Evolutionary conservation across 92 coral and sea anemone genomes (phyloP).

Genomic region (Porites evermanni): DNA sequence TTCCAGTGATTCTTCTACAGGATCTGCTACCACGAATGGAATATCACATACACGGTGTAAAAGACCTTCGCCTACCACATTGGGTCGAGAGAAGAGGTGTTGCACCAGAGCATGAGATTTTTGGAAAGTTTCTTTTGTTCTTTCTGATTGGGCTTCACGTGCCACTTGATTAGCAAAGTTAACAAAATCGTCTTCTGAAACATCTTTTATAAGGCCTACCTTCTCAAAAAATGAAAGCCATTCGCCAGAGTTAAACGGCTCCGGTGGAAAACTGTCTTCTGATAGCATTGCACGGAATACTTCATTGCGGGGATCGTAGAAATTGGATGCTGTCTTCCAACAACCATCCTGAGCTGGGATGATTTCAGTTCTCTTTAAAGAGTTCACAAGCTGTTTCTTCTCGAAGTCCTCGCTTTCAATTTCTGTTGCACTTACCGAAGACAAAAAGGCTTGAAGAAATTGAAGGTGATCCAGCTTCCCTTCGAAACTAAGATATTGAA

Average conservation of each 20-base stretch:
- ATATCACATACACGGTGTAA: slow-evolving; percentile 43
- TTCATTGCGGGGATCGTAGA: slow-evolving; percentile 51
- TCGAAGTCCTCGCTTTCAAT: background rate
- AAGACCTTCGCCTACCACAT: slow-evolving; percentile 30
- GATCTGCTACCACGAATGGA: slow-evolving; percentile 51
- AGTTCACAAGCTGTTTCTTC: background rate
- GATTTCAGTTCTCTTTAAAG: slow-evolving; percentile 3
- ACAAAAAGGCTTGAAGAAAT: slow-evolving; percentile 18
- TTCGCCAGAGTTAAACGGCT: slow-evolving; percentile 45
- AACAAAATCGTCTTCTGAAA: slow-evolving; percentile 39
- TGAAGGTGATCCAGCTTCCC: slow-evolving; percentile 47
- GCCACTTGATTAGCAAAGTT: slow-evolving; percentile 63
- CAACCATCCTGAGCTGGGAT: slow-evolving; percentile 15
- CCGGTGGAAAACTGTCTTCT: slow-evolving; percentile 52
- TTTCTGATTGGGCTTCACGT: slow-evolving; percentile 5
- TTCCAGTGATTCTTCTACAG: background rate
- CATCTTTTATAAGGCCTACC: slow-evolving; percentile 58
- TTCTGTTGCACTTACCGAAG: background rate
- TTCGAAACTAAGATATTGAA: slow-evolving; percentile 34
- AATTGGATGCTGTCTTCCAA: slow-evolving; percentile 40
- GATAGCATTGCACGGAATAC: slow-evolving; percentile 62
- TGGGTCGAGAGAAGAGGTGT: slow-evolving; percentile 22
- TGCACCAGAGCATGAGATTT: slow-evolving; percentile 56
- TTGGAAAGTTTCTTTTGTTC: slow-evolving; percentile 7
- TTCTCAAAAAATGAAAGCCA: slow-evolving; percentile 61